These are phyloP conservation scores for Bubo blakistoni DNA, from an alignment of 2,113 vertebrate genomes.

Conservation along the genomic window DNA sequence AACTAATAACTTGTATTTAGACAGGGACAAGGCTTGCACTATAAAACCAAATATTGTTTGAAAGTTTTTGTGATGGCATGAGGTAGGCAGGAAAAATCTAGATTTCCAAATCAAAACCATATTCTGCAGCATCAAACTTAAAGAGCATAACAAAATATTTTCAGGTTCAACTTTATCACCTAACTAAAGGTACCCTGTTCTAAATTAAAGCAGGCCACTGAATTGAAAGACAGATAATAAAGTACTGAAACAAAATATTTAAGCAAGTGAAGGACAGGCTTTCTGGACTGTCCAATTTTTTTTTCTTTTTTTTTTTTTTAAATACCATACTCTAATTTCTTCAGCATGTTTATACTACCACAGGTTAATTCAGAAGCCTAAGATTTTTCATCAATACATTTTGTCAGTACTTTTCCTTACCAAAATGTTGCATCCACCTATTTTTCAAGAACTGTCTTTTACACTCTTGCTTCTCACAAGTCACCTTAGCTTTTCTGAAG, in stretches of 20 bases:
- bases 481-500: background rate
- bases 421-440: background rate
- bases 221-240: background rate
- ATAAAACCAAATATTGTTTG: background rate
- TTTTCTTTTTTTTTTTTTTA: background rate
- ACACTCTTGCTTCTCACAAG: background rate
- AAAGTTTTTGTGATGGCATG: background rate
- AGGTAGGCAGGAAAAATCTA: background rate
- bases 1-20: background rate
- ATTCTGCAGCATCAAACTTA: background rate
- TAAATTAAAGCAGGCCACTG: background rate
- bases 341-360: background rate
- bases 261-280: background rate
- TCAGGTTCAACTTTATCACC: background rate
- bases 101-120: background rate
- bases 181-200: background rate
- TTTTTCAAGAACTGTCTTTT: background rate
- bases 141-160: background rate
- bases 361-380: background rate
- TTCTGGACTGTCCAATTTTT: background rate
- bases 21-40: background rate
- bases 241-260: background rate
- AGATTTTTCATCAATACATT: background rate
- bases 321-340: background rate
- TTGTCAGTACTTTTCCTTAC: background rate